phyloP scores from a whole-genome alignment of 2,888 invertebrate species.

The Nemurella pictetii region DNA sequence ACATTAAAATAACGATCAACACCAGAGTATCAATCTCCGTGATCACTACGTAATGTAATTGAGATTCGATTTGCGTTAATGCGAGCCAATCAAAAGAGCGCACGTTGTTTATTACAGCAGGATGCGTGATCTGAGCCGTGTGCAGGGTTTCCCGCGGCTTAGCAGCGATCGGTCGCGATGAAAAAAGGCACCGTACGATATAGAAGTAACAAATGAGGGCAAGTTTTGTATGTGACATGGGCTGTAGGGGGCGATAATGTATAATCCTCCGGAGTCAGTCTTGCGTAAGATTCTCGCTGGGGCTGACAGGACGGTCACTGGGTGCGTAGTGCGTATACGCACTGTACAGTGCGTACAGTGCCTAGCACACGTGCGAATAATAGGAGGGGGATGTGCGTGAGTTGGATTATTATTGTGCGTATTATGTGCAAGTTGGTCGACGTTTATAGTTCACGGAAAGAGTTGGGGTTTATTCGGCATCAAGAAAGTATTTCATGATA shows the following conservation, averaged over 20 bases:
- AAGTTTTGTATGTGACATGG: slow-evolving; percentile 1
- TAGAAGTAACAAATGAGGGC: slow-evolving; percentile 12
- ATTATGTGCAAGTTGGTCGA: no score
- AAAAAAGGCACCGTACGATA: no score
- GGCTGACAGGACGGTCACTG: background rate
- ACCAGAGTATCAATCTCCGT: background rate
- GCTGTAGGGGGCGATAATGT: slow-evolving; percentile 22
- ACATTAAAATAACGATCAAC: background rate
- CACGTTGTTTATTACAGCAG: background rate
- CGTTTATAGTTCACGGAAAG: no score
- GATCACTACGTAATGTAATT: background rate
- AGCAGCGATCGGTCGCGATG: background rate
- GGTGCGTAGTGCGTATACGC: background rate
- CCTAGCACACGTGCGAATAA: no score
- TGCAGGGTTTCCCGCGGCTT: background rate
- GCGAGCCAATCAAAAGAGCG: background rate
- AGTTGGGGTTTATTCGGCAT: no score
- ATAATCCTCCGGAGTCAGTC: slow-evolving; percentile 14
- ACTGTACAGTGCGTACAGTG: background rate
- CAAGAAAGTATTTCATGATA: no score
- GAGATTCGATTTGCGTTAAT: background rate
- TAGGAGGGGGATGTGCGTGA: background rate
- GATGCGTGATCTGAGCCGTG: background rate
- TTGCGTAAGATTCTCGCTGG: slow-evolving; percentile 14
- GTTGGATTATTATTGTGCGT: no score